Conservation (phyloP, 2,888 invertebrate species). For the Escarpia spicata region DNA sequence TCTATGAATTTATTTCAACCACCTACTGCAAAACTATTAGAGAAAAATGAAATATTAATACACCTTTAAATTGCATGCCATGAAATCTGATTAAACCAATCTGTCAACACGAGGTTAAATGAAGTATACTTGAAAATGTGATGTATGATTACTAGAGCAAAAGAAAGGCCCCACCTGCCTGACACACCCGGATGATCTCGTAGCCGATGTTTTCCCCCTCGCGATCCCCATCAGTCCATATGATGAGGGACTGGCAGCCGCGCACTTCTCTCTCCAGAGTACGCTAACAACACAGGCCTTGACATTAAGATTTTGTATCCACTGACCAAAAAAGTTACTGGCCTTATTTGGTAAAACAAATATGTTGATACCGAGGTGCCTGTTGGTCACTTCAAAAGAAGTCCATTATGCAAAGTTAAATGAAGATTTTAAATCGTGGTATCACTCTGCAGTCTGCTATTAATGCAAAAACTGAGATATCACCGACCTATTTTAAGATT, state of each 20-base stretch:
- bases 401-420: too few species aligned
- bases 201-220: constrained; percentile 99
- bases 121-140: neutral
- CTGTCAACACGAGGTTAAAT: neutral
- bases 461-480: too few species aligned
- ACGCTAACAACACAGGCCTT: constrained; percentile 35
- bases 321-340: too few species aligned
- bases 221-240: constrained; percentile 99
- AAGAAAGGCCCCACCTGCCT: constrained; percentile 61
- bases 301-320: too few species aligned
- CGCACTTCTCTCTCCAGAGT: constrained; percentile 68
- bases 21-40: neutral
- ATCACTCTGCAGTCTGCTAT: too few species aligned
- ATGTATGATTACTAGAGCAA: neutral
- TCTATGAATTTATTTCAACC: neutral
- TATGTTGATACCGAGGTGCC: too few species aligned
- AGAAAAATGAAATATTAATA: neutral
- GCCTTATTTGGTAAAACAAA: too few species aligned
- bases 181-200: constrained; percentile 93
- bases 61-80: neutral
- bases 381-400: too few species aligned
- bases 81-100: neutral
- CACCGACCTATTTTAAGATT: too few species aligned
- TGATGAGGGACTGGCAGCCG: constrained; percentile 75
- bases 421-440: too few species aligned